Conservation (phyloP, 2,888 invertebrate genomes). For the Nezara viridula region DNA sequence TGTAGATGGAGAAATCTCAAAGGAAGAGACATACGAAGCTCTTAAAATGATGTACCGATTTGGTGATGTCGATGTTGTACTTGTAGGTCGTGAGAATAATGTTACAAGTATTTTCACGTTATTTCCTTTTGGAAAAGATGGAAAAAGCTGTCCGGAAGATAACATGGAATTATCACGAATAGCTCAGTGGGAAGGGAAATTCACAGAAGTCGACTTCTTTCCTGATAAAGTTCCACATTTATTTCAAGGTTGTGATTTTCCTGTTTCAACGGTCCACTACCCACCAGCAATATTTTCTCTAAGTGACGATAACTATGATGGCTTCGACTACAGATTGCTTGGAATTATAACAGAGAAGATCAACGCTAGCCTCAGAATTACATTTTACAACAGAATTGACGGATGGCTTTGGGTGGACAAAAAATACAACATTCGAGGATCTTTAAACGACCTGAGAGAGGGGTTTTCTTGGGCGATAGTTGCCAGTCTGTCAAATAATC, state of each 20-base stretch:
- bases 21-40: background rate
- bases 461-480: conserved; percentile 18
- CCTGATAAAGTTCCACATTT: background rate
- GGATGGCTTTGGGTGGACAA: conserved; percentile 26
- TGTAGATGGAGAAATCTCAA: background rate
- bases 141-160: conserved; percentile 37
- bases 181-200: background rate
- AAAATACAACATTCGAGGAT: background rate
- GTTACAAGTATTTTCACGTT: background rate
- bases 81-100: background rate
- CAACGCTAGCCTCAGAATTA: background rate
- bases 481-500: conserved; percentile 2
- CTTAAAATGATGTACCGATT: conserved; percentile 39
- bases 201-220: background rate
- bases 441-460: conserved; percentile 23
- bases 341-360: background rate
- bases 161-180: background rate
- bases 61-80: conserved; percentile 43
- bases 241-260: conserved; percentile 45
- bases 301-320: background rate
- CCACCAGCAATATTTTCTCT: background rate
- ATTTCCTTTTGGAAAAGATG: conserved; percentile 52
- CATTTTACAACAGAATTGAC: background rate
- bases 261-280: conserved; percentile 33
- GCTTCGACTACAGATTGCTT: conserved; percentile 39